Conservation (phyloP, 2,888 invertebrate genomes). For the Thelaira solivaga region DNA sequence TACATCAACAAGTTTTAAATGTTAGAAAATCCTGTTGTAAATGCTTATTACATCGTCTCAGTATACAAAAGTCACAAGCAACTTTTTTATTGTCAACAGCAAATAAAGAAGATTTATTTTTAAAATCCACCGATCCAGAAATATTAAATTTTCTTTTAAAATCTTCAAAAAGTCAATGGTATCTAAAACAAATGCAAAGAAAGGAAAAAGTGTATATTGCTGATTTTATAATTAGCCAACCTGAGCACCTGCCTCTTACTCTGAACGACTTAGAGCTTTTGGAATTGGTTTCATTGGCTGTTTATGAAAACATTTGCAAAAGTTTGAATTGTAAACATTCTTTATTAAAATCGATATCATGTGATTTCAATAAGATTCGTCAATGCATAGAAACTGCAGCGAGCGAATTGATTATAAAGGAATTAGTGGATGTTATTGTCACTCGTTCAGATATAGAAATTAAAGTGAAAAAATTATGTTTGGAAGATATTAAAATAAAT, state of each 20-base stretch:
- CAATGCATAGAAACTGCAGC: constrained; percentile 45
- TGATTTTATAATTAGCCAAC: constrained; percentile 52
- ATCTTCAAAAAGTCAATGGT: constrained; percentile 63
- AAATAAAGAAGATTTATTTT: background rate
- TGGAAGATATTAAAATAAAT: constrained; percentile 55
- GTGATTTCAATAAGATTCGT: constrained; percentile 63
- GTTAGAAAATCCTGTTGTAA: constrained; percentile 74
- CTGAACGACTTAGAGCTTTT: constrained; percentile 68
- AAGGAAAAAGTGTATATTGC: constrained; percentile 68
- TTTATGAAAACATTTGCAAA: constrained; percentile 65
- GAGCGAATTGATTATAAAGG: constrained; percentile 51
- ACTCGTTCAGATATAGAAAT: constrained; percentile 37
- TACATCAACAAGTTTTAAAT: constrained; percentile 75
- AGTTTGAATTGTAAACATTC: constrained; percentile 65
- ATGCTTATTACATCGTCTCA: constrained; percentile 70
- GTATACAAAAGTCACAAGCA: constrained; percentile 68
- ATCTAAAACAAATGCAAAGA: constrained; percentile 66
- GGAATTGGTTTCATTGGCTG: constrained; percentile 67
- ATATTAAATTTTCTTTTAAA: constrained; percentile 63
- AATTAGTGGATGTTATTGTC: constrained; percentile 48
- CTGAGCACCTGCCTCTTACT: constrained; percentile 40
- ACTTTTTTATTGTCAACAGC: constrained; percentile 65
- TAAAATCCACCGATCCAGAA: constrained; percentile 24
- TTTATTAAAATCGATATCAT: constrained; percentile 59
- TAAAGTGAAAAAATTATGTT: constrained; percentile 60